These are phyloP conservation scores for Entomobrya proxima DNA, from an alignment of 2,888 invertebrate species.

Conservation along the genomic window DNA sequence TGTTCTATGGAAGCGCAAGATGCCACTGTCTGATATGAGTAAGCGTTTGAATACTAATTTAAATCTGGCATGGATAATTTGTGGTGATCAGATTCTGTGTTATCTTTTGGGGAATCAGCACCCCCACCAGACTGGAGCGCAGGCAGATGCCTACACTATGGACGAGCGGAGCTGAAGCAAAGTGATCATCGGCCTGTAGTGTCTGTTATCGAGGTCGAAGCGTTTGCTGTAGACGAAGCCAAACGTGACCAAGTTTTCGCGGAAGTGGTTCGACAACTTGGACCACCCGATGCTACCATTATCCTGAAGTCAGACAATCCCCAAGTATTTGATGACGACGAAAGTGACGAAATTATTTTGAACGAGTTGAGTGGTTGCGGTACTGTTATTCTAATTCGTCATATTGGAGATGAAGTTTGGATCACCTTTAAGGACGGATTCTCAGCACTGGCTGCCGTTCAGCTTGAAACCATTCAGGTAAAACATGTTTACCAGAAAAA, in stretches of 20 bases:
- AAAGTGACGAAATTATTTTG: slow-evolving; percentile 78
- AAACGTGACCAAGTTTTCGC: slow-evolving; percentile 89
- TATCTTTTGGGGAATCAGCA: slow-evolving; percentile 69
- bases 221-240: slow-evolving; percentile 86
- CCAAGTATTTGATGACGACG: slow-evolving; percentile 71
- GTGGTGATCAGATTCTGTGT: slow-evolving; percentile 71
- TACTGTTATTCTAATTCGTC: slow-evolving; percentile 92
- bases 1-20: slow-evolving; percentile 93
- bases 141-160: slow-evolving; percentile 91
- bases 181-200: slow-evolving; percentile 98
- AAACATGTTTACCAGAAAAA: background rate
- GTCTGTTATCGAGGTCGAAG: slow-evolving; percentile 92
- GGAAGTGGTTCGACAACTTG: slow-evolving; percentile 89
- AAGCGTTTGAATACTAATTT: slow-evolving; percentile 66
- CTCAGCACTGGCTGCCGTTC: slow-evolving; percentile 86
- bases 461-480: slow-evolving; percentile 80
- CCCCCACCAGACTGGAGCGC: slow-evolving; percentile 82
- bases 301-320: slow-evolving; percentile 78
- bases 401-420: slow-evolving; percentile 92
- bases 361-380: slow-evolving; percentile 90
- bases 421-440: slow-evolving; percentile 94
- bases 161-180: slow-evolving; percentile 95
- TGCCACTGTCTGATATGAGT: slow-evolving; percentile 85
- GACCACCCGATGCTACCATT: slow-evolving; percentile 96
- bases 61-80: slow-evolving; percentile 54